Conservation (phyloP, 2,113 vertebrate species). For the Setophaga petechia region DNA sequence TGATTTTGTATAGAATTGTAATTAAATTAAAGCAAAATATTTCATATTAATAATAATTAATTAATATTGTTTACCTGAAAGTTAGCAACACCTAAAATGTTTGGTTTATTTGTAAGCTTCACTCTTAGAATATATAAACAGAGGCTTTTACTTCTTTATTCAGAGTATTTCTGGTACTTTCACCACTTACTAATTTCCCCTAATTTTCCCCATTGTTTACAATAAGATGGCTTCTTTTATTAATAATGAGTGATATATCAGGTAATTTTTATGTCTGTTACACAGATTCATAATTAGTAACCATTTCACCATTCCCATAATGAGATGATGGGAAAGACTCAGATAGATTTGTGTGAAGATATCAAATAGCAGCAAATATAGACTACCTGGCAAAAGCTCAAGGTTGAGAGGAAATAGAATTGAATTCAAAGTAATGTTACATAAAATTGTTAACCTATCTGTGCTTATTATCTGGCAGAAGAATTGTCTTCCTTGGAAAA, state of each 20-base stretch:
- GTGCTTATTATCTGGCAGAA: not conserved
- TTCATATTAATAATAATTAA: not conserved
- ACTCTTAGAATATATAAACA: not conserved
- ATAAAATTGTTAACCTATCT: not conserved
- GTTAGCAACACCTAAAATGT: not conserved
- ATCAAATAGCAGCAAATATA: not conserved
- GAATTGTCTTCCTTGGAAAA: not conserved
- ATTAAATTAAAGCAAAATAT: not conserved
- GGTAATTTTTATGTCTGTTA: not conserved
- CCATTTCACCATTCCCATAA: not conserved
- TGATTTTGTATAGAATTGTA: not conserved
- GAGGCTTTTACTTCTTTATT: not conserved
- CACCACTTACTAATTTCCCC: not conserved
- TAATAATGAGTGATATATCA: not conserved
- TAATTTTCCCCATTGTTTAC: not conserved
- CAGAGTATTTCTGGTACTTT: not conserved
- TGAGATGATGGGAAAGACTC: not conserved
- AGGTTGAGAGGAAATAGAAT: not conserved
- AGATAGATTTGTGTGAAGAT: not conserved
- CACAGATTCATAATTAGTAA: not conserved
- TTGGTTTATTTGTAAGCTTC: not conserved
- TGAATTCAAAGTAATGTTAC: not conserved
- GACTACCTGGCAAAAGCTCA: not conserved
- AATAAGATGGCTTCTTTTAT: not conserved
- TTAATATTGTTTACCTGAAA: not conserved